Evolutionary conservation across 2,888 invertebrate genomes (phyloP).

Genomic region (Dastarcus helophoroides): DNA sequence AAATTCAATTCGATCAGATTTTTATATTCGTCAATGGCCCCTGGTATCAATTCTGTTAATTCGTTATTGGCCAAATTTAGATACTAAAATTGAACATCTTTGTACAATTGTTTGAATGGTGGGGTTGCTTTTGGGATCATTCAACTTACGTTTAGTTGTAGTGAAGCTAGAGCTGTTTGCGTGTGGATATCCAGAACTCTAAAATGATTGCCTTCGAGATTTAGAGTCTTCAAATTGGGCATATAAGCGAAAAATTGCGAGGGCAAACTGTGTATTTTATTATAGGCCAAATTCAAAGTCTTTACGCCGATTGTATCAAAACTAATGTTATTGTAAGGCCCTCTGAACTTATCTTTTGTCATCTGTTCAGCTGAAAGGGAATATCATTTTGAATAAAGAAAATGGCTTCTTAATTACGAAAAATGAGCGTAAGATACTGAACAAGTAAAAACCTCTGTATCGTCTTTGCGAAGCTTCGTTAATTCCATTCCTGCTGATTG

Average conservation of each 20-base stretch:
- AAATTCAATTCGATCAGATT: conserved; percentile 47
- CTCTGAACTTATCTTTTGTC: conserved; percentile 53
- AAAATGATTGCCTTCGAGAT: conserved; percentile 51
- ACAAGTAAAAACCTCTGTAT: too few relatives aligned
- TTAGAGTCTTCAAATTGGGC: conserved; percentile 47
- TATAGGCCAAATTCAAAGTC: conserved; percentile 51
- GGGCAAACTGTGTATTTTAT: conserved; percentile 50
- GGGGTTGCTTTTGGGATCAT: too few relatives aligned
- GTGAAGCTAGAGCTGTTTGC: conserved; percentile 44
- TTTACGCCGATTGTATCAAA: conserved; percentile 49
- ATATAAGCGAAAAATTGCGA: conserved; percentile 52
- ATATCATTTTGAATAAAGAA: too few relatives aligned
- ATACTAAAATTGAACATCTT: conserved; percentile 19
- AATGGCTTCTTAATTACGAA: too few relatives aligned
- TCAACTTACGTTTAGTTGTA: conserved; percentile 46
- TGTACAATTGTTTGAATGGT: conserved; percentile 7
- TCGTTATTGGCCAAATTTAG: conserved; percentile 41
- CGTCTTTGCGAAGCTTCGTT: too few relatives aligned
- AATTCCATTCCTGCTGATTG: too few relatives aligned
- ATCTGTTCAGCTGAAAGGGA: conserved; percentile 47
- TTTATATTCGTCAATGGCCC: conserved; percentile 41
- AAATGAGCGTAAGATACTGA: too few relatives aligned
- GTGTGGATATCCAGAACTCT: conserved; percentile 49
- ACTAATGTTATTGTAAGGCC: conserved; percentile 44
- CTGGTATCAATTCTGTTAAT: conserved; percentile 43